phyloP scores from a whole-genome alignment of 2,888 invertebrate species.

The Volucella inflata region DNA sequence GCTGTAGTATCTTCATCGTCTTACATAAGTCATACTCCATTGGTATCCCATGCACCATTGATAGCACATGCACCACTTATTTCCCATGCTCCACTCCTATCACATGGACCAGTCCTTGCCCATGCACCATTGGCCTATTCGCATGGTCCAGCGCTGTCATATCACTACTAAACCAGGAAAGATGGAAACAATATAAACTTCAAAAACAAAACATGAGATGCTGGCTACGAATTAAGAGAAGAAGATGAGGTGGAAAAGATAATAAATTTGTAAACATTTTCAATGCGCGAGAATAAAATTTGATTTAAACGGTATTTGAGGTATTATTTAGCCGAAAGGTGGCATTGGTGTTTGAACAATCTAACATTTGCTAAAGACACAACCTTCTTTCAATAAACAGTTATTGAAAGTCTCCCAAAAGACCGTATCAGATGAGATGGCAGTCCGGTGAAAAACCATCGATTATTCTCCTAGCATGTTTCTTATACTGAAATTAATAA shows the following conservation, averaged over 20 bases:
- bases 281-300: slow-evolving; percentile 24
- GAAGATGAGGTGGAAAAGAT: not conserved
- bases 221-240: slow-evolving; percentile 11
- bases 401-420: too few relatives aligned
- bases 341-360: too few relatives aligned
- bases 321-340: not conserved
- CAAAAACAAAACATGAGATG: not conserved
- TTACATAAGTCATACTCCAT: slow-evolving; percentile 64
- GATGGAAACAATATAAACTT: not conserved
- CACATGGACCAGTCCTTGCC: slow-evolving; percentile 76
- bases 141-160: slow-evolving; percentile 78
- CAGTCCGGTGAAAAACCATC: too few relatives aligned
- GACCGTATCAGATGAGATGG: too few relatives aligned
- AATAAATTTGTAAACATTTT: slow-evolving; percentile 20
- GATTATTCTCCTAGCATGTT: too few relatives aligned
- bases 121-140: slow-evolving; percentile 75
- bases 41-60: slow-evolving; percentile 40
- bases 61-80: slow-evolving; percentile 26
- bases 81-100: slow-evolving; percentile 28
- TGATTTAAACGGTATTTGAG: slow-evolving; percentile 1
- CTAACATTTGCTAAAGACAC: too few relatives aligned
- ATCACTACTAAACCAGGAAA: slow-evolving; percentile 55
- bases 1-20: slow-evolving; percentile 78
- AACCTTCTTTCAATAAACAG: too few relatives aligned
- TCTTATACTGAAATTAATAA: too few relatives aligned